These are phyloP conservation scores for Psittacula echo DNA, from an alignment of 2,797 vertebrate genomes.

Conservation along the genomic window DNA sequence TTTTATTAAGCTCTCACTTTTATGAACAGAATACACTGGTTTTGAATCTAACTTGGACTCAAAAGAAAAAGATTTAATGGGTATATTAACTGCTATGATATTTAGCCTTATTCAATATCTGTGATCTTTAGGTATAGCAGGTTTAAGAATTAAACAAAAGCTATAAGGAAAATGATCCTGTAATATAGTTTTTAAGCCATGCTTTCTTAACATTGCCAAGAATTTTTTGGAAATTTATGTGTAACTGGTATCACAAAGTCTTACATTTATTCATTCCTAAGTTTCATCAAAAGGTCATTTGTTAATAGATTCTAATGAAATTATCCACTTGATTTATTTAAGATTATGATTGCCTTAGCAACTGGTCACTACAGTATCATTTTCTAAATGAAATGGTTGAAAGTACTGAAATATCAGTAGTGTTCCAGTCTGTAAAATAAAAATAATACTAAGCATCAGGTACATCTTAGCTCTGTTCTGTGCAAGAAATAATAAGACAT, in stretches of 20 bases:
- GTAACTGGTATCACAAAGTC: background rate
- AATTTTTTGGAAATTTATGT: background rate
- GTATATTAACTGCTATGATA: background rate
- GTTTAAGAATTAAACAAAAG: background rate
- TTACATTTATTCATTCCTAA: background rate
- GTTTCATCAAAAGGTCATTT: background rate
- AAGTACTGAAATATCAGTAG: background rate
- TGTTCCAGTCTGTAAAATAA: background rate
- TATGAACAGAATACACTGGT: background rate
- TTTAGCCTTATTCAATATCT: background rate
- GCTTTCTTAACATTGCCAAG: background rate
- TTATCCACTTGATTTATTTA: background rate
- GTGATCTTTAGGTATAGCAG: background rate
- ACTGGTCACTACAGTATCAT: background rate
- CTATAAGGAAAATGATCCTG: background rate
- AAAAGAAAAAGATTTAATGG: background rate
- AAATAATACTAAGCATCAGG: background rate
- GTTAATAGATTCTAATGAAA: background rate
- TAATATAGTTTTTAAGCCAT: background rate
- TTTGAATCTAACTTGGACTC: background rate
- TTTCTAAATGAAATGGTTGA: background rate
- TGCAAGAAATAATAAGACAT: background rate
- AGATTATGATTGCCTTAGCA: background rate
- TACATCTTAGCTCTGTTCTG: background rate
- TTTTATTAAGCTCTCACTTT: background rate